Conservation (phyloP, 2,888 invertebrate species). For the Tetheella fluctuosa region DNA sequence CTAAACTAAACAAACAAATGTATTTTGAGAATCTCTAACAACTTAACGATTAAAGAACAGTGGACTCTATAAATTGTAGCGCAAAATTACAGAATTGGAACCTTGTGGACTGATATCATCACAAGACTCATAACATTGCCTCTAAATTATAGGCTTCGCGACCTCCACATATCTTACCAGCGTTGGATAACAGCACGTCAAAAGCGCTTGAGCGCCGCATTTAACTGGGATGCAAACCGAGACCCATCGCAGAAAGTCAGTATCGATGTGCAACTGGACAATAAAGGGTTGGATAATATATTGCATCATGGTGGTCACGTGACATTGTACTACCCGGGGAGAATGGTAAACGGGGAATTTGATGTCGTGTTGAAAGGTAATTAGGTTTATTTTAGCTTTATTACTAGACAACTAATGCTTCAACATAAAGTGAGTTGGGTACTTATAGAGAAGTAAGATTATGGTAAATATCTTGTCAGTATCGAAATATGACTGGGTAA, state of each 20-base stretch:
- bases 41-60: no score
- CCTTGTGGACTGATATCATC: no score
- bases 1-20: no score
- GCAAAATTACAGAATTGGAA: no score
- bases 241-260: constrained; percentile 90
- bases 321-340: constrained; percentile 89
- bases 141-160: constrained; percentile 84
- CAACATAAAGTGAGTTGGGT: no score
- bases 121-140: background rate
- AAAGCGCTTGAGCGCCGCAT: constrained; percentile 87
- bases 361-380: constrained; percentile 83
- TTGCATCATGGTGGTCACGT: constrained; percentile 87
- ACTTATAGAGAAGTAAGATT: no score
- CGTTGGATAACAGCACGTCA: constrained; percentile 84
- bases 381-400: background rate
- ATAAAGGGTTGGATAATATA: constrained; percentile 63
- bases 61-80: no score
- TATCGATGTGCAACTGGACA: constrained; percentile 85
- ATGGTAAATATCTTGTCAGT: no score
- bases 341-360: constrained; percentile 88
- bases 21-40: no score
- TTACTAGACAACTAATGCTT: no score
- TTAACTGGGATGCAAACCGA: constrained; percentile 94
- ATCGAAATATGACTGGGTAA: no score
- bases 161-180: constrained; percentile 88